Conservation (phyloP, 2,113 vertebrate genomes). For the Loxodonta africana region DNA sequence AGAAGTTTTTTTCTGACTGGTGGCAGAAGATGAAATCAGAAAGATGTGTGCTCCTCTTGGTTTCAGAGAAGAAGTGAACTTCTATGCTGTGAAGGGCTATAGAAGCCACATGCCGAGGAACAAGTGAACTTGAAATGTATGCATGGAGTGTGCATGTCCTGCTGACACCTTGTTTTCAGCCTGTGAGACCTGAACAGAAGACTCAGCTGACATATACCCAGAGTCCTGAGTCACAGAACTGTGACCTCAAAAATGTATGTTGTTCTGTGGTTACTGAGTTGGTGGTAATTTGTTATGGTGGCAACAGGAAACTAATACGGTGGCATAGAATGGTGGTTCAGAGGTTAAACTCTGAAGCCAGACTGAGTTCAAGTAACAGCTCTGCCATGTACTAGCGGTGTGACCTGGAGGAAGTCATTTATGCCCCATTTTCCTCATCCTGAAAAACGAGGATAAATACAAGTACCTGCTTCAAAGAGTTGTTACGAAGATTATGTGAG, state of each 20-base stretch:
- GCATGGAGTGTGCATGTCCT: background rate
- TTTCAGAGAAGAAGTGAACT: background rate
- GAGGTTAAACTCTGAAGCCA: background rate
- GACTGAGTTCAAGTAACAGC: background rate
- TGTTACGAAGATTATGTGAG: background rate
- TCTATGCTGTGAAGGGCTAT: background rate
- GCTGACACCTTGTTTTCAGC: background rate
- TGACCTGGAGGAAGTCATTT: background rate
- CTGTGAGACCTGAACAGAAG: background rate
- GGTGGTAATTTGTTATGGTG: background rate
- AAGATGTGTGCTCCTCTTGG: background rate
- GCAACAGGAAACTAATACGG: background rate
- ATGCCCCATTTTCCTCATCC: background rate
- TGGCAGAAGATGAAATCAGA: background rate
- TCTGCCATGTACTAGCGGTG: background rate
- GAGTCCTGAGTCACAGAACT: background rate
- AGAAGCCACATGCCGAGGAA: background rate
- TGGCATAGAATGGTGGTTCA: background rate
- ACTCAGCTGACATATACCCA: background rate
- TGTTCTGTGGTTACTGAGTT: background rate
- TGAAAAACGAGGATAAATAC: background rate
- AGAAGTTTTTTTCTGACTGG: background rate
- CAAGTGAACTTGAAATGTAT: background rate
- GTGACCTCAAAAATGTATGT: background rate
- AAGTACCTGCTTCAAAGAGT: too few species aligned